Percentiles rank a stretch among this genome's conserved stretches.
Evolutionary conservation across 1,140 invertebrate genomes (phyloP).

Genomic region (Brachystomella parvula): DNA sequence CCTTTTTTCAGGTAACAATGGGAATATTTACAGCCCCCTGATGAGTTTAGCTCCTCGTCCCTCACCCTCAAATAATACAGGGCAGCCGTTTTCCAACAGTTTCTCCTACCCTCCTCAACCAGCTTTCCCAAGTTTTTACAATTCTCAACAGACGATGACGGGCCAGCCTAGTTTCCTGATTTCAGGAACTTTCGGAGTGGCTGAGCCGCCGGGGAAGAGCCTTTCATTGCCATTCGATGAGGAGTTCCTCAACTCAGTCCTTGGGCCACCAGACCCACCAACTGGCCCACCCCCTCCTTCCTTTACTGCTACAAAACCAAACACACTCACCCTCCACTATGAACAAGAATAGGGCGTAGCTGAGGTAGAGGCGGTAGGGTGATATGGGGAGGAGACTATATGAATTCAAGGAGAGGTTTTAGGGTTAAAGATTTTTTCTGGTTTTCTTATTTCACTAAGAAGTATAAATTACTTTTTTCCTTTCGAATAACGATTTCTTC

Average conservation of each 20-base stretch:
- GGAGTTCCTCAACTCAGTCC: background rate
- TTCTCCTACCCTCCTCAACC: background rate
- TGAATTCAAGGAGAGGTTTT: background rate
- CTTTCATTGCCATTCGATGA: background rate
- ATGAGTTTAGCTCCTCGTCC: too few relatives aligned
- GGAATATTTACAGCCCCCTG: too few relatives aligned
- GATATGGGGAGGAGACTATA: too few relatives aligned
- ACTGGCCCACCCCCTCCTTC: background rate
- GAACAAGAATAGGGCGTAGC: slow-evolving; percentile 8
- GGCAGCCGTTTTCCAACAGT: background rate
- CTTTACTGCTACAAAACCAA: background rate
- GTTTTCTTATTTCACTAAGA: too few relatives aligned
- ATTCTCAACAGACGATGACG: background rate
- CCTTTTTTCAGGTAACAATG: background rate
- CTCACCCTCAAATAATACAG: too few relatives aligned
- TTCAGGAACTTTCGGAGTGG: background rate
- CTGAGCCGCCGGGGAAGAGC: background rate
- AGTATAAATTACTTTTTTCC: too few relatives aligned
- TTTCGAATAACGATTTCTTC: too few relatives aligned
- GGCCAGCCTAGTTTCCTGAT: background rate
- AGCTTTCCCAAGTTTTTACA: background rate
- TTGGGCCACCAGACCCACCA: background rate
- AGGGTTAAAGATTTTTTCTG: too few relatives aligned
- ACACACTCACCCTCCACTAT: slow-evolving; percentile 1
- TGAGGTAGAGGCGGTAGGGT: background rate